phyloP scores from a whole-genome alignment of 2,888 invertebrate genomes.

The Drosophila infuscata region DNA sequence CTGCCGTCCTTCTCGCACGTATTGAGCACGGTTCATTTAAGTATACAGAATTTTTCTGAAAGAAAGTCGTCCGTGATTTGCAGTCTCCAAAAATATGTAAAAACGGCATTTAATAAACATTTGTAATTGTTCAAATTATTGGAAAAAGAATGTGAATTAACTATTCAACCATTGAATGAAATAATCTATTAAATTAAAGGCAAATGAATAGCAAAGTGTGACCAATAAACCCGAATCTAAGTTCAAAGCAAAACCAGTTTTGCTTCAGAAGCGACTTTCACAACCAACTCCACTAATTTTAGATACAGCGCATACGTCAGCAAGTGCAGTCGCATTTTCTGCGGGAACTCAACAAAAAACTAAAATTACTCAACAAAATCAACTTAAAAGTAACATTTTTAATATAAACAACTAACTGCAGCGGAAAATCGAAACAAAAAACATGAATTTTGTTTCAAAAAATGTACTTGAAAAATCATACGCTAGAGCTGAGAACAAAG shows the following conservation, averaged over 20 bases:
- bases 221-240: constrained; percentile 1
- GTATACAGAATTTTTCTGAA: constrained; percentile 70
- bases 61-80: constrained; percentile 41
- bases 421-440: neutral
- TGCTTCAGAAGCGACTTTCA: constrained; percentile 24
- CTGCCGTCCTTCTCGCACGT: constrained; percentile 29
- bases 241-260: constrained; percentile 47
- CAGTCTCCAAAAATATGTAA: constrained; percentile 19
- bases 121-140: neutral
- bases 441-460: constrained; percentile 21
- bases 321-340: constrained; percentile 43
- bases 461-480: constrained; percentile 27
- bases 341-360: neutral
- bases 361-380: constrained; percentile 1
- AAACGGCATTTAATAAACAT: constrained; percentile 2
- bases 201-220: neutral
- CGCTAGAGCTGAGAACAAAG: constrained; percentile 41
- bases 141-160: neutral
- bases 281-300: constrained; percentile 15
- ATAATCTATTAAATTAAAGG: neutral
- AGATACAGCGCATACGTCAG: constrained; percentile 51
- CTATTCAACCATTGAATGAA: neutral
- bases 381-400: neutral
- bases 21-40: constrained; percentile 31
- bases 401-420: constrained; percentile 1